Evolutionary conservation across 2,888 invertebrate species (phyloP).

Genomic region (Xylota segnis): DNA sequence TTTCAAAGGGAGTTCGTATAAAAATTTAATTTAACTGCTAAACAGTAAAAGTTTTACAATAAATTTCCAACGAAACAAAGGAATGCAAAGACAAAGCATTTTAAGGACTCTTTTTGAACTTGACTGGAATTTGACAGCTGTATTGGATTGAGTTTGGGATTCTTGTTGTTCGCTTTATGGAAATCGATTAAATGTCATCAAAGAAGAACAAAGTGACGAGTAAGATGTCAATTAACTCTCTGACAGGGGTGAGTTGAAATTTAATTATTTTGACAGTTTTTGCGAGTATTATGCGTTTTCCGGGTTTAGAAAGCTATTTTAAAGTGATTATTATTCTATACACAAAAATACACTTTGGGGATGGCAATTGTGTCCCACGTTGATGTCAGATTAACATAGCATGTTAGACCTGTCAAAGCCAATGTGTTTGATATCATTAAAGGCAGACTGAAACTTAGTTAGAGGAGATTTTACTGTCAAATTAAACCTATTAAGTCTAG

Average conservation of each 20-base stretch:
- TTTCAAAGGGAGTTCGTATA: conserved; percentile 3
- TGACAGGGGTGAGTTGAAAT: not conserved
- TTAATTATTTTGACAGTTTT: not conserved
- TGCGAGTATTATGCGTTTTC: not conserved
- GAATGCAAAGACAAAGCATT: not conserved
- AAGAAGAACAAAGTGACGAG: not conserved
- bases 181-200: not conserved
- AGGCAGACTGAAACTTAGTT: too few relatives aligned
- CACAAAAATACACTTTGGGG: too few relatives aligned
- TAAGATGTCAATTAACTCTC: not conserved
- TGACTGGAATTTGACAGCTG: not conserved
- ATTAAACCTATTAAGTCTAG: too few relatives aligned
- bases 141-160: not conserved
- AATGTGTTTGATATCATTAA: too few relatives aligned
- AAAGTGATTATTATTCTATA: too few relatives aligned
- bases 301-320: too few relatives aligned
- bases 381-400: too few relatives aligned
- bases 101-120: not conserved
- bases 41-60: not conserved
- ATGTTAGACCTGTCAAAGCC: too few relatives aligned
- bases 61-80: not conserved
- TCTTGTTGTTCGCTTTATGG: not conserved
- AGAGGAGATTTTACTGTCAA: too few relatives aligned
- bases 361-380: too few relatives aligned
- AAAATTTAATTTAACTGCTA: not conserved